A percentile compares a stretch with the other conserved stretches of the same genome.
These are phyloP conservation scores for Rhabdomys pumilio DNA, from an alignment of 2,797 vertebrate genomes.

Conservation along the genomic window DNA sequence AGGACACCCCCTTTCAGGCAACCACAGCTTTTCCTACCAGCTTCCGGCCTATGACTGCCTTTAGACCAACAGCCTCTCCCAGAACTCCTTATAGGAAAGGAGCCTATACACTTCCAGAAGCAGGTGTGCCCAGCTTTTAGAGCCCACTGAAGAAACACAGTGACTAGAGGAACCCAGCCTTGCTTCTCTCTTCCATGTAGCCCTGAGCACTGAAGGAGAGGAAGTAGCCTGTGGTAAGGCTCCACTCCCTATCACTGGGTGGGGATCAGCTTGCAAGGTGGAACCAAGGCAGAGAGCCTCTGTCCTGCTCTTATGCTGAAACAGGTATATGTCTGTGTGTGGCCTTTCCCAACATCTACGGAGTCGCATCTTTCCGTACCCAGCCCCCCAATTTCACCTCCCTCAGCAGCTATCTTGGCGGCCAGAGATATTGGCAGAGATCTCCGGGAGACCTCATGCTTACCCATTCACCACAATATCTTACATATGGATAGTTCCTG, in stretches of 20 bases:
- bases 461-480: background rate
- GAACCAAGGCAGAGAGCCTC: background rate
- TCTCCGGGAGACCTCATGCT: background rate
- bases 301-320: background rate
- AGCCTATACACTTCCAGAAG: background rate
- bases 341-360: background rate
- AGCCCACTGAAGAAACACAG: background rate
- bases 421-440: background rate
- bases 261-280: background rate
- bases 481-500: background rate
- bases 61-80: background rate
- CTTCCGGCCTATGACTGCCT: background rate
- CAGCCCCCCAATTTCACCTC: background rate
- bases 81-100: background rate
- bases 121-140: background rate
- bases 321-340: background rate
- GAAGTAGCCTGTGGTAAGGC: background rate
- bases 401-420: background rate
- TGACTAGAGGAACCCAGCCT: background rate
- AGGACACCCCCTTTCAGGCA: background rate
- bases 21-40: background rate
- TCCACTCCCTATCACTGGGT: background rate
- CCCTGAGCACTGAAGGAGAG: background rate
- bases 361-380: background rate
- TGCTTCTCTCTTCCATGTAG: background rate